Evolutionary conservation across 2,888 invertebrate species (phyloP), one percentile per base, ranked within the genome.

Genomic region (Brachyptera putata): DNA sequence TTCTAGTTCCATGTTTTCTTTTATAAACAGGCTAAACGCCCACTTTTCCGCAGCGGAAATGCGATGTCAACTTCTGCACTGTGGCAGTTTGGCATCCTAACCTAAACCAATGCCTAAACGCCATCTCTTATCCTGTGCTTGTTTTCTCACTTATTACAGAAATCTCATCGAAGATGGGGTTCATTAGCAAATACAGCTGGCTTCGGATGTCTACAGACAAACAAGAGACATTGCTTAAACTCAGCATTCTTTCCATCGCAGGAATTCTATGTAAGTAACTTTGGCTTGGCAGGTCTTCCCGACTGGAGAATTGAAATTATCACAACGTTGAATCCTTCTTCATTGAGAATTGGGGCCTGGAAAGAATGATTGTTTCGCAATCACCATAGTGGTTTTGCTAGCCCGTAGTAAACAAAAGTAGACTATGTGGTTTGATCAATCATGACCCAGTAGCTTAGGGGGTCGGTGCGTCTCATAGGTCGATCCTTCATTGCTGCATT

Each of bases 201-300:
- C 66, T 77, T 65, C 74, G 75, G 46, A 75, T 81, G 72, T 82
- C 83, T 46, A 79, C 84, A 60, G 89, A 90, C 68, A 91, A 91
- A 70, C 90, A 91, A 72, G 90, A 91, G 73, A 89, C 89, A 36
- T 76, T 92, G 58, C 75, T 92, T 48, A 92, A 93, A 74, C 77
- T 96, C 70, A 85, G 90, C 67, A 91, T 97, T 73, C 81, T 97
- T 68, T 87, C 95, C 56, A 82, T 94, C 74, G 95, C 95, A 69
- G 91, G 92, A 59, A 86, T 96, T 72, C 79, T 97, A 70, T 95
- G 96, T 96, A 82, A 87, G 91, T 86, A 71, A 66, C 66, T 61
- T n/a, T n/a, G n/a, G n/a, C n/a, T n/a, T n/a, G n/a, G n/a, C n/a
- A n/a, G n/a, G n/a, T 36, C 36, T 63, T 59, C 21, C 59, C n/a